A percentile compares a stretch with the other conserved stretches of the same genome.
Evolutionary conservation across 2,888 invertebrate genomes (phyloP).

Genomic region (Diplolepis rosae): DNA sequence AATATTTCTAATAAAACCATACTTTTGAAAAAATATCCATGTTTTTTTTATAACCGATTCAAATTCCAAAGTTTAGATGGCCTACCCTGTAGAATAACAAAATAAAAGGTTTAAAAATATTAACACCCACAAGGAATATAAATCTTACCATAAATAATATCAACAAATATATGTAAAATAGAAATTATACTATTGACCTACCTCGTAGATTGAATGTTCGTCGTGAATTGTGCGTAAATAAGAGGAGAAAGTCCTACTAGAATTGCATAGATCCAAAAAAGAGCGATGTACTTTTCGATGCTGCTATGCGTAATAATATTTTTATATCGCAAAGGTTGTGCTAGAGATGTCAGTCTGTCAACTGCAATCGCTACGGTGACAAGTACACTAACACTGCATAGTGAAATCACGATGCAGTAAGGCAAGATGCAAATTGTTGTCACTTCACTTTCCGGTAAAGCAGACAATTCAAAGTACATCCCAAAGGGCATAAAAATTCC

Average conservation of each 20-base stretch:
- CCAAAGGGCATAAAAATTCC: constrained; percentile 78
- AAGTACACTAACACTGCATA: constrained; percentile 78
- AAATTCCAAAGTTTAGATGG: no score
- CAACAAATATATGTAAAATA: background rate
- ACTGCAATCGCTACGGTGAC: constrained; percentile 79
- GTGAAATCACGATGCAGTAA: constrained; percentile 77
- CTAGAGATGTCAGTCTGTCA: constrained; percentile 78
- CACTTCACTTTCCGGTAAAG: constrained; percentile 71
- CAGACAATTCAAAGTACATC: constrained; percentile 77
- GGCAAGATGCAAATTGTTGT: constrained; percentile 76
- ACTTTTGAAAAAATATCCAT: no score
- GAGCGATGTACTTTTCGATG: constrained; percentile 76
- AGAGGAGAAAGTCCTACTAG: constrained; percentile 77
- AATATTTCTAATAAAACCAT: no score
- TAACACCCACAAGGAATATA: no score
- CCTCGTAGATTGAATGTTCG: constrained; percentile 62
- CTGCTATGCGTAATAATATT: constrained; percentile 79
- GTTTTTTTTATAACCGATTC: no score
- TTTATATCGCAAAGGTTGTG: constrained; percentile 79
- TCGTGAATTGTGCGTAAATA: constrained; percentile 73
- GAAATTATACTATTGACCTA: no score
- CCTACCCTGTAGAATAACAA: no score
- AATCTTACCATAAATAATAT: background rate
- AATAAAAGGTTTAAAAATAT: background rate
- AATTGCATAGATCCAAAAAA: constrained; percentile 78